Evolutionary conservation across 2,113 vertebrate genomes (phyloP), one percentile per base, ranked within the genome.

Genomic region (Sinocyclocheilus maitianheensis): DNA sequence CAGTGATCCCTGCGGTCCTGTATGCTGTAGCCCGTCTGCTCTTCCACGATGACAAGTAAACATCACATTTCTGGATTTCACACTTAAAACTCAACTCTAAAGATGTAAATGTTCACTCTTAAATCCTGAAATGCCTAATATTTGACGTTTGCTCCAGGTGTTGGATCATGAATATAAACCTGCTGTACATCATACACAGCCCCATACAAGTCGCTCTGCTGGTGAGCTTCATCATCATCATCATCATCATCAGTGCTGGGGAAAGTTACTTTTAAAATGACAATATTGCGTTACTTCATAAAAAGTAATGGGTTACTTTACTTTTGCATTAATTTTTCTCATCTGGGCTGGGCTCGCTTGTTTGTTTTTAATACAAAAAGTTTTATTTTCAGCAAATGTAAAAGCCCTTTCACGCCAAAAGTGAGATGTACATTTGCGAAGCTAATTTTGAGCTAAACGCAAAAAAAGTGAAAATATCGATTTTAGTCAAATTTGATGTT

Each of bases 181-280:
- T 99, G 76, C 91, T 97, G 67, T 99, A 98, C 89, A 98, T 99
- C 89, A 96, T 96, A 89, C 97, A 99, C 1, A 97, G 96, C 8
- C 98, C 98, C 48, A 97, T 98, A 91, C 96, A 96, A 77, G 97
- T 94, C 74, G 98, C 97, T 77, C 91, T 99, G 65, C 37, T 98
- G 93, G 97, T 99, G 94, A 90, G 96, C 93, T 20, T 55, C 26
- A 24, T 72, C 37, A 34, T 16, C 81, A 22, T 58, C 60, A 22
- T 58, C 60, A 8, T 62, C 58, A 22, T 22, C 20, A 2, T 22
- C 55, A 60, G 18, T 55, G 16, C 2, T 55, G 53, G 16, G 16
- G 53, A 55, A 55, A 18, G 53, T 55, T 55, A 6, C 16, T 5
- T 55, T 18, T 6, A 55, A 55, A 55, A 55, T 53, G 16, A 53